Conservation (phyloP, 2,113 vertebrate genomes). For the Lophius piscatorius region DNA sequence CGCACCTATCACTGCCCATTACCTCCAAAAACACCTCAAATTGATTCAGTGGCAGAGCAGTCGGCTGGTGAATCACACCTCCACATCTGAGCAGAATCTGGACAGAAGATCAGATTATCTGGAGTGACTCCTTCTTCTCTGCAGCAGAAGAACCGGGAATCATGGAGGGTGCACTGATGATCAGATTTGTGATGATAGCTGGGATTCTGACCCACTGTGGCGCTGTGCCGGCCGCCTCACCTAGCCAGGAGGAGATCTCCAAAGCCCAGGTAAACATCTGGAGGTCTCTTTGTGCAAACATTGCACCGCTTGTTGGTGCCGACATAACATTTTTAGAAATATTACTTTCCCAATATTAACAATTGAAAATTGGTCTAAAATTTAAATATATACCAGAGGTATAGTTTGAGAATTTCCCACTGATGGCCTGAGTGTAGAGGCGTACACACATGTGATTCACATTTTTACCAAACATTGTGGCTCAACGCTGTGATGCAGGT, state of each 20-base stretch:
- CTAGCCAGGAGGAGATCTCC: constrained; percentile 33
- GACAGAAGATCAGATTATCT: not conserved
- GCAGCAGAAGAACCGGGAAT: not conserved
- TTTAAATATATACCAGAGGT: too few species aligned
- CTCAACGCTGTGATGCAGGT: too few species aligned
- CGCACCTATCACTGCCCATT: constrained; percentile 1
- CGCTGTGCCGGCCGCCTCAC: constrained; percentile 27
- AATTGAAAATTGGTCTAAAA: too few species aligned
- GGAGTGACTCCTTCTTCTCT: not conserved
- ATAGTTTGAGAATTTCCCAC: too few species aligned
- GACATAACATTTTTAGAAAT: too few species aligned
- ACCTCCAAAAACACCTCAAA: not conserved
- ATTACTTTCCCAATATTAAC: too few species aligned
- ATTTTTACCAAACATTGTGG: too few species aligned
- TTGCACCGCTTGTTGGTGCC: not conserved
- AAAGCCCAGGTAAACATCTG: constrained; percentile 55
- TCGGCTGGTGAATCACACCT: not conserved
- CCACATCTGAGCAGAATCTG: not conserved
- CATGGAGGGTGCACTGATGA: constrained; percentile 27
- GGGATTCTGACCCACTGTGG: constrained; percentile 4
- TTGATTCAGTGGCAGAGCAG: not conserved
- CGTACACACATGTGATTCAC: too few species aligned
- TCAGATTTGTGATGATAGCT: constrained; percentile 5
- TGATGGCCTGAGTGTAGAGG: too few species aligned
- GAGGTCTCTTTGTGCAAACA: not conserved